These are phyloP conservation scores for Eupithecia abbreviata DNA, from an alignment of 2,888 invertebrate genomes.

Conservation along the genomic window DNA sequence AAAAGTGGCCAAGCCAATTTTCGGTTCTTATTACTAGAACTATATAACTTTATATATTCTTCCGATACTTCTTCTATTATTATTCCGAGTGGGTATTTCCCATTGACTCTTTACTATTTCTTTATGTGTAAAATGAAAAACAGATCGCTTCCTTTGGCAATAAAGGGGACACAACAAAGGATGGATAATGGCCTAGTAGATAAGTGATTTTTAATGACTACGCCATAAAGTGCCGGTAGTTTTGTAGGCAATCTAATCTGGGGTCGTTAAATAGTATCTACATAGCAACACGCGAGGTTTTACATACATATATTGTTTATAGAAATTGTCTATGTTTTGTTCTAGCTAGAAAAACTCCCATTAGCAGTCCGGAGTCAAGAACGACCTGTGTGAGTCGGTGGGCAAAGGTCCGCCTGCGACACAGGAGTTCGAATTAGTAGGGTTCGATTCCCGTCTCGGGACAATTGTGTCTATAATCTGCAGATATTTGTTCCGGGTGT, in stretches of 20 bases:
- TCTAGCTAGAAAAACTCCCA: too few relatives aligned
- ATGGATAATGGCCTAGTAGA: background rate
- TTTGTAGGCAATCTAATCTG: slow-evolving; percentile 6
- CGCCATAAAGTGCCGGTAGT: slow-evolving; percentile 6
- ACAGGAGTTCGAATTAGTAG: too few relatives aligned
- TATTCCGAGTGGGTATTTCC: background rate
- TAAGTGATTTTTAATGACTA: slow-evolving; percentile 15
- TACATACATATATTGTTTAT: too few relatives aligned
- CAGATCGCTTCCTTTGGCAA: background rate
- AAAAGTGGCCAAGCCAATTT: background rate
- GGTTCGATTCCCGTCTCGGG: too few relatives aligned
- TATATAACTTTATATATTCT: background rate
- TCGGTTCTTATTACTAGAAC: background rate
- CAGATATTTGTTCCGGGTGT: too few relatives aligned
- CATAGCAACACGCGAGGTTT: background rate
- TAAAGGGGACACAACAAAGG: slow-evolving; percentile 11
- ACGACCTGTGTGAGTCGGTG: too few relatives aligned
- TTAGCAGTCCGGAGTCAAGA: too few relatives aligned
- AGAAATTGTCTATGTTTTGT: too few relatives aligned
- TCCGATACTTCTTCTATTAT: background rate
- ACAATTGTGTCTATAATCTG: too few relatives aligned
- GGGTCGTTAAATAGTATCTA: background rate
- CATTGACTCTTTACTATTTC: background rate
- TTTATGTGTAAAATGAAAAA: background rate
- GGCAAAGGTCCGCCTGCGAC: too few relatives aligned